Base-by-base conservation (phyloP, 2,888 invertebrate genomes). In the Omphaloscelis lunosa region DNA sequence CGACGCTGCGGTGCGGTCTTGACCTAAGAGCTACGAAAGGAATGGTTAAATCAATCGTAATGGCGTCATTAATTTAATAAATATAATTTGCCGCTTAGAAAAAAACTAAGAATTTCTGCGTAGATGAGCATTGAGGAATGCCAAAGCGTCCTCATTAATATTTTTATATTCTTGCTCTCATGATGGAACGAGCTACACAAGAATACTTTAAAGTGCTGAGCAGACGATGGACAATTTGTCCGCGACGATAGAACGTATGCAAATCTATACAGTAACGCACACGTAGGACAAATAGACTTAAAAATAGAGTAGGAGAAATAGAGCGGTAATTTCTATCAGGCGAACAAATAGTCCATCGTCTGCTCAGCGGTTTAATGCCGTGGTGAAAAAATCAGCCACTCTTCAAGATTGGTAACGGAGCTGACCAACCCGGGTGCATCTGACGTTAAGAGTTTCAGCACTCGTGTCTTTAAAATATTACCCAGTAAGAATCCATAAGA, bases 1-100 rank as follows among this genome's bases (percentile, higher is more conserved):
- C 88, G 78, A 84, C 77, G 86, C 79, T 84, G 80, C 41, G 12
- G 75, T 89, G 83, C 85, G 91, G 79, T 92, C 92, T 92, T 92
- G 90, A 93, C 89, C 90, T 82, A 86, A 87, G 91, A 92, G 87
- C 82, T 91, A 90, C 76, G 88, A 91, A 91, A 90, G 86, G 89
- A 87, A 90, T 79, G 86, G 86, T 89, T 86, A 72, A 89, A 91
- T 92, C 90, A 89, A 91, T 91, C 89, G 61, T 73, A 75, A 82
- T 78, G 74, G 81, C 91, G 87, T 91, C 89, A 68, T 81, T 73
- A 73, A 79, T 72, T 70, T 80, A 59, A 78, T 72, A 74, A 56
- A 77, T 72, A 74, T 77, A 72, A 75, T 76, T 75, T 70, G 65
- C 65, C 74, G 80, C 56, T 79, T 15, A 62, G 75, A 73, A 73